Evolutionary conservation across 2,797 vertebrate species (phyloP), one percentile per base, ranked within the genome.

Genomic region (Emydoidea blandingii): DNA sequence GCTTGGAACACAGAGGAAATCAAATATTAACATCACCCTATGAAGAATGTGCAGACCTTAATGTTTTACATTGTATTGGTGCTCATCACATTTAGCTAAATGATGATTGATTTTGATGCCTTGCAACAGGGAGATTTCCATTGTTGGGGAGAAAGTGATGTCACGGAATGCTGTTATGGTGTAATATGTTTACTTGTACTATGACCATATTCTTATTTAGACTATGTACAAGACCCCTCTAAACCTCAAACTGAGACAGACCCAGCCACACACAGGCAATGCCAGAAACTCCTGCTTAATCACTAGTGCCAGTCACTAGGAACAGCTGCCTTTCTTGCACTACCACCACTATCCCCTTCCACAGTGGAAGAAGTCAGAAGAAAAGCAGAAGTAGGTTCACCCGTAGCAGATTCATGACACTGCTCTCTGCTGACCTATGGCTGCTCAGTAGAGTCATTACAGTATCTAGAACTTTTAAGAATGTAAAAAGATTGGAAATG

Each of bases 111-210:
- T 91, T 92, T 95, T 25, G 37, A n/a, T 49, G 49, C 57, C 87
- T 88, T 27, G 41, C 72, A 74, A n/a, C 12, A 15, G 72, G 72
- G 12, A 41, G 12, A 44, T 12, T 91, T 88, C 65, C 74, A 25
- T 15, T 80, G 78, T 56, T 59, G 62, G 53, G 82, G 83, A 81
- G 88, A 34, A 88, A 93, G 85, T 90, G 6, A 90, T 84, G 85
- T 78, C 86, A 90, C 37, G 52, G 92, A 90, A 94, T 9, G 29
- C 74, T 47, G 86, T 57, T 90, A 79, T 0, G 0, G 84, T 74
- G 85, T 87, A 86, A 95, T 74, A 7, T 16, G 54, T 91, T 92
- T 94, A 78, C 86, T 82, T 87, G 89, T 62, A n/a, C 78, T 87
- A 79, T 91, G 92, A 49, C 79, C 53, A 16, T n/a, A 53, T 59